Conservation (phyloP, 2,113 vertebrate species). For the Muntiacus muntjak region DNA sequence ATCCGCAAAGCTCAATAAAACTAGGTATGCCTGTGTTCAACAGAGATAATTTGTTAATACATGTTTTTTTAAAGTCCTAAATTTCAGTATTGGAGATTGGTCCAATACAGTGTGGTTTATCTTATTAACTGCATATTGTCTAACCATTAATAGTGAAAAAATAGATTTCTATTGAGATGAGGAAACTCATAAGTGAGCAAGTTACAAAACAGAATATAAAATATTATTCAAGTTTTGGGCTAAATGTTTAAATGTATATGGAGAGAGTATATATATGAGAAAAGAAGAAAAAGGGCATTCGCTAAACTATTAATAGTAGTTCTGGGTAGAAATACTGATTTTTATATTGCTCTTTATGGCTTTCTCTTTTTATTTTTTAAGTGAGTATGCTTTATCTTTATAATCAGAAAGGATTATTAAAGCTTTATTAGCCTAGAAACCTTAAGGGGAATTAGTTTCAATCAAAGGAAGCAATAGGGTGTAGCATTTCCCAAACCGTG, state of each 20-base stretch:
- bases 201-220: background rate
- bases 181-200: background rate
- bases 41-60: background rate
- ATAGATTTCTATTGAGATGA: background rate
- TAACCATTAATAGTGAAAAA: conserved; percentile 4
- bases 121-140: background rate
- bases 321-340: background rate
- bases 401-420: conserved; percentile 2
- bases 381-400: background rate
- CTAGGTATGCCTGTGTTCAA: background rate
- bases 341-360: background rate
- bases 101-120: background rate
- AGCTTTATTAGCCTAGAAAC: background rate
- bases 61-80: conserved; percentile 14
- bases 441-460: conserved; percentile 3
- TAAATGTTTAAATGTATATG: background rate
- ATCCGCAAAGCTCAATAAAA: background rate
- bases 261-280: background rate
- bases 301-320: background rate
- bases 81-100: conserved; percentile 6
- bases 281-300: background rate
- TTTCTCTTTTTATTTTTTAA: background rate
- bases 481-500: background rate
- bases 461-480: background rate
- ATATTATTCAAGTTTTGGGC: background rate